These are phyloP conservation scores for Drosophila equinoxialis DNA, from an alignment of 1,140 invertebrate species.

Conservation along the genomic window DNA sequence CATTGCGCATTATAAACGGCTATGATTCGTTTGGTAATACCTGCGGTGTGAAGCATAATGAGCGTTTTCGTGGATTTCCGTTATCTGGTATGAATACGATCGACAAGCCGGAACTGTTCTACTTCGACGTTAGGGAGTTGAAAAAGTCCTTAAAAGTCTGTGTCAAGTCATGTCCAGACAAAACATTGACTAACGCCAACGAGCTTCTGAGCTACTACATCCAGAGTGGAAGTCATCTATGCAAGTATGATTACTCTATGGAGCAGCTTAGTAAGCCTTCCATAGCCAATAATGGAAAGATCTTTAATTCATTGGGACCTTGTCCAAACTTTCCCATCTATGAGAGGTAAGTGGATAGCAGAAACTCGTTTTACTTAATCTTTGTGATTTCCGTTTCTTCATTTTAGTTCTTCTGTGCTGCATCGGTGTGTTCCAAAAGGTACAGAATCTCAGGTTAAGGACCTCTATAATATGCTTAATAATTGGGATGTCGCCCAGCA, in stretches of 20 bases:
- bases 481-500: constrained; percentile 94
- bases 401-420: constrained; percentile 88
- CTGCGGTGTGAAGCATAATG: constrained; percentile 92
- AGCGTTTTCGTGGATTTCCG: constrained; percentile 88
- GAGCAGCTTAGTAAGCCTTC: constrained; percentile 75
- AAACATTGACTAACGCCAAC: constrained; percentile 85
- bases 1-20: constrained; percentile 93
- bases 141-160: constrained; percentile 93
- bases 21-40: constrained; percentile 98
- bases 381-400: background rate
- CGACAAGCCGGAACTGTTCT: constrained; percentile 92
- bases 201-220: constrained; percentile 91
- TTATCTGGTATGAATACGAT: constrained; percentile 91
- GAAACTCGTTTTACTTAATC: background rate
- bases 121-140: constrained; percentile 91
- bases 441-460: constrained; percentile 83
- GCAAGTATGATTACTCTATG: constrained; percentile 88
- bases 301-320: constrained; percentile 87
- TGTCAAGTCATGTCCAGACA: constrained; percentile 93
- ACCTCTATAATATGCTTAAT: constrained; percentile 92
- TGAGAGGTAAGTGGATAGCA: constrained; percentile 83
- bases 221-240: constrained; percentile 89
- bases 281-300: constrained; percentile 83
- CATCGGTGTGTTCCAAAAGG: constrained; percentile 93
- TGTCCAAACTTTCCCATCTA: constrained; percentile 90